Conservation (phyloP, 2,888 invertebrate genomes). For the Lucinisca nassula region DNA sequence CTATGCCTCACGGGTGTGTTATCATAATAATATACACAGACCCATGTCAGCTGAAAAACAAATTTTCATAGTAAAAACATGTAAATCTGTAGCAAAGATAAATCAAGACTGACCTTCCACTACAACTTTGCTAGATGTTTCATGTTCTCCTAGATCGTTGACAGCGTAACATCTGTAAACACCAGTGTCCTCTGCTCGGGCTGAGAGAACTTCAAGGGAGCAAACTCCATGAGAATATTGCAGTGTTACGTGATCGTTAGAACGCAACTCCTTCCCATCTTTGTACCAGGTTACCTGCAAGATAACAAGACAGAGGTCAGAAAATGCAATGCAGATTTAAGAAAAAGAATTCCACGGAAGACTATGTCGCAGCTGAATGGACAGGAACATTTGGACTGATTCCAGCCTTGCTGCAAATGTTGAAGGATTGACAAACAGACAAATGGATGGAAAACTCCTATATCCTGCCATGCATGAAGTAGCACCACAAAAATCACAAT, state of each 20-base stretch:
- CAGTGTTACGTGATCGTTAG: constrained; percentile 94
- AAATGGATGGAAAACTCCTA: too few relatives aligned
- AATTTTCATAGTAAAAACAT: neutral
- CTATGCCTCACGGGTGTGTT: too few relatives aligned
- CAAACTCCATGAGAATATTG: constrained; percentile 98
- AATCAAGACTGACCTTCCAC: constrained; percentile 81
- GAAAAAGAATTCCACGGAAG: too few relatives aligned
- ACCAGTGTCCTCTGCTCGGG: constrained; percentile 98
- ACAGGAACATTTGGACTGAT: too few relatives aligned
- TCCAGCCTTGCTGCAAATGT: too few relatives aligned
- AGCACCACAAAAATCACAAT: too few relatives aligned
- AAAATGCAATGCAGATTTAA: too few relatives aligned
- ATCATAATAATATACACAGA: too few relatives aligned
- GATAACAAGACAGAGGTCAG: too few relatives aligned
- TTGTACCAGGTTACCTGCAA: constrained; percentile 92
- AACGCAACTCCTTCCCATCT: constrained; percentile 96
- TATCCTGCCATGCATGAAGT: too few relatives aligned
- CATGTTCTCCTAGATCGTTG: constrained; percentile 97
- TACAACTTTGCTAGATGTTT: constrained; percentile 94
- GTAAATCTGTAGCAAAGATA: neutral
- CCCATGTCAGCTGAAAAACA: neutral
- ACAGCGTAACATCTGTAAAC: constrained; percentile 98
- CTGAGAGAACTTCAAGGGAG: constrained; percentile 98
- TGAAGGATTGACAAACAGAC: too few relatives aligned
- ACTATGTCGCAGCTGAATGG: too few relatives aligned